Base-by-base conservation (phyloP, 2,888 invertebrate species). In the Rhagium mordax region DNA sequence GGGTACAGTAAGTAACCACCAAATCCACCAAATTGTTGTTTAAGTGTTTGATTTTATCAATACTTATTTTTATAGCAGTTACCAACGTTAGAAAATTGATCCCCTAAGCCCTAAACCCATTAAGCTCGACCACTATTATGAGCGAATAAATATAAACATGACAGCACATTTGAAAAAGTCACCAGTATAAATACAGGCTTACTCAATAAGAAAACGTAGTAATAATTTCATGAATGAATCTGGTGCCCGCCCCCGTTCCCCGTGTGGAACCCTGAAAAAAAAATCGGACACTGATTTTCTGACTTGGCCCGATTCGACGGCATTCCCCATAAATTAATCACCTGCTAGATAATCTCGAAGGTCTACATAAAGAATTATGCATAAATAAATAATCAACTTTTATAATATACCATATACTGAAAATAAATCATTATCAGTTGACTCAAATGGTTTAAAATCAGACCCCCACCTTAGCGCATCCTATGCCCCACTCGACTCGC, bases 391-490 rank as follows among this genome's bases (percentile, higher is more conserved):
- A 41, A 41, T 41, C n/a, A 13, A n/a, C 13, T 41, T 41, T 41
- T 41, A n/a, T n/a, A n/a, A n/a, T 41, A 41, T 41, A 41, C 41
- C 41, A 51, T 20, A 7, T 10, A 24, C 47, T 61, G 18, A 15
- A 61, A 47, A 61, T 48, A 47, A 41, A 47, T 61, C 24, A 7
- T 10, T 47, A 61, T 47, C 47, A 15, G 20, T 33, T 41, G 51
- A 33, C 33, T 33, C 55, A 53, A 29, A 65, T 53, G 49, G 20
- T 65, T 53, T 3, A 65, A 53, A 65, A 61, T n/a, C 15, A n/a
- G 41, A n/a, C 29, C 65, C 65, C 65, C 65, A 53, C 65, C 53
- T 41, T 13, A 5, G 53, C 41, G n/a, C 20, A 2, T 21, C 29
- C n/a, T 29, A 18, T 8, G 15, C 49, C 21, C 15, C 49, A 49